Conservation (phyloP, 2,888 invertebrate species). For the Aradus depressus region DNA sequence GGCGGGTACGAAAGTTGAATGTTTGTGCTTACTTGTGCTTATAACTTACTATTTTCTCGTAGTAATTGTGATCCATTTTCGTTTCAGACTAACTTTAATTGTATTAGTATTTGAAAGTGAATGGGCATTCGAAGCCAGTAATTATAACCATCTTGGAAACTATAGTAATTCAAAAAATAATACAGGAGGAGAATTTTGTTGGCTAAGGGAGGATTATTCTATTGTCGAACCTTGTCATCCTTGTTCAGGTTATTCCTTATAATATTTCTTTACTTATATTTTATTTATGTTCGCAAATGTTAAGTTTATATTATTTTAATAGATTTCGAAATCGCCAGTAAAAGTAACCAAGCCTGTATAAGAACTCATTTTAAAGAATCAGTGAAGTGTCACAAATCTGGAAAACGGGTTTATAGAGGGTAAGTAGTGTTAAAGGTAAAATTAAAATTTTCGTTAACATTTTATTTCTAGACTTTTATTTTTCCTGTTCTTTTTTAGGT, state of each 20-base stretch:
- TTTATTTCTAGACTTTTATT: not conserved
- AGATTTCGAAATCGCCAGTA: conserved; percentile 72
- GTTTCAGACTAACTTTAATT: conserved; percentile 62
- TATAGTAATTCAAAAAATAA: conserved; percentile 52
- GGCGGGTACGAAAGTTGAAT: conserved; percentile 51
- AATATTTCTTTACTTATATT: conserved; percentile 3
- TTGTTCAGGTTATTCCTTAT: conserved; percentile 51
- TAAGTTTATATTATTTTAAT: conserved; percentile 33
- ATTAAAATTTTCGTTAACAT: not conserved
- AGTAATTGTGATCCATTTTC: conserved; percentile 8
- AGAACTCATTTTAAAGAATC: conserved; percentile 76
- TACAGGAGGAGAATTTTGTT: conserved; percentile 50
- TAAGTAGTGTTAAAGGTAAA: conserved; percentile 33
- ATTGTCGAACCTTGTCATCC: conserved; percentile 69
- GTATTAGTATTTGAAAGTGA: conserved; percentile 72
- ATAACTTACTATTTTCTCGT: not conserved
- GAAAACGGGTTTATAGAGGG: conserved; percentile 69
- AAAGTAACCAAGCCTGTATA: conserved; percentile 69
- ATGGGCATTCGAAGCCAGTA: conserved; percentile 50
- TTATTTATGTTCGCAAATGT: not conserved
- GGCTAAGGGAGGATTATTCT: conserved; percentile 57
- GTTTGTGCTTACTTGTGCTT: not conserved
- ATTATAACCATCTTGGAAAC: conserved; percentile 48
- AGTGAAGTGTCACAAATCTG: conserved; percentile 60
- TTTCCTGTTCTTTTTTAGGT: conserved; percentile 46